phyloP scores from a whole-genome alignment of 37 sponge, comb jelly and placozoan species.

The Halisarca cf. caerulea region DNA sequence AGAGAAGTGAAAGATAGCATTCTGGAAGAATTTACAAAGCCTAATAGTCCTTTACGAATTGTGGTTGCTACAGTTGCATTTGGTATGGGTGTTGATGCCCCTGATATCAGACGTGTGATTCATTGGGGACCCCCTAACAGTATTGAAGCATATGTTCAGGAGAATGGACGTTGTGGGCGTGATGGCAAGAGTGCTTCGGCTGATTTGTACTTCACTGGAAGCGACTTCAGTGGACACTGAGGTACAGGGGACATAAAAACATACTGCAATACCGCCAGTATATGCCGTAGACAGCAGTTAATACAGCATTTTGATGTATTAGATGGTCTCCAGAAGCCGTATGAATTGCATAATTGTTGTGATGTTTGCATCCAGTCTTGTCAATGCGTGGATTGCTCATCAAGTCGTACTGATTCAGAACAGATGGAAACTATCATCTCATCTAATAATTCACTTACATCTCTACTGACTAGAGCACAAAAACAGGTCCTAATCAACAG shows the following conservation, averaged over 20 bases:
- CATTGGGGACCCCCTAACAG: neutral
- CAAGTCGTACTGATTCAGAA: too few species aligned
- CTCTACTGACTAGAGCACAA: too few species aligned
- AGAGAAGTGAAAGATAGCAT: neutral
- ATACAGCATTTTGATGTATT: too few species aligned
- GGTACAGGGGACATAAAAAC: neutral
- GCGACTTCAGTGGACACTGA: neutral
- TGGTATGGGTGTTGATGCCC: constrained; percentile 42
- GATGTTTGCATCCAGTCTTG: too few species aligned
- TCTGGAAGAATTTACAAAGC: neutral
- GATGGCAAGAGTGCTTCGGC: neutral
- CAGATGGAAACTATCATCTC: too few species aligned
- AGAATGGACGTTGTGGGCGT: neutral
- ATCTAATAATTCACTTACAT: too few species aligned
- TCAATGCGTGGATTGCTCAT: too few species aligned
- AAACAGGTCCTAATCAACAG: too few species aligned
- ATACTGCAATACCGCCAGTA: neutral
- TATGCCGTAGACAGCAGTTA: too few species aligned
- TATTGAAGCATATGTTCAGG: constrained; percentile 16
- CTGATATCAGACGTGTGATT: neutral
- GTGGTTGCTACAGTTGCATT: constrained; percentile 28
- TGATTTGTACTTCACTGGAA: neutral
- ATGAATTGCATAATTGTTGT: too few species aligned
- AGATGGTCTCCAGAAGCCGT: too few species aligned
- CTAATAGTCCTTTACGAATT: neutral